phyloP scores from a whole-genome alignment of 2,888 invertebrate species.

The Drosophila histrio region DNA sequence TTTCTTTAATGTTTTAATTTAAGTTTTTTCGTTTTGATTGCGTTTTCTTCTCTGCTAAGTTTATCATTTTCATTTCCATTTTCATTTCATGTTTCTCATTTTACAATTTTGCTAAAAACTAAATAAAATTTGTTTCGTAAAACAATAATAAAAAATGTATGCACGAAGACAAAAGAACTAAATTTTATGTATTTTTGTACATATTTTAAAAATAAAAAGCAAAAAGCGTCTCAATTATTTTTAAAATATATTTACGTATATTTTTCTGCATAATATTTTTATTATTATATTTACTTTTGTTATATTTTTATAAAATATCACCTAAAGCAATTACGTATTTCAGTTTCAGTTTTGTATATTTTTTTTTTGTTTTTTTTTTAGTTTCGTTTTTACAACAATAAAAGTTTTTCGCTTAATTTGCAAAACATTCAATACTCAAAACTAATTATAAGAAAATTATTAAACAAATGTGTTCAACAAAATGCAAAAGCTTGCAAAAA shows the following conservation, averaged over 20 bases:
- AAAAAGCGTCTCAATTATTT: conserved; percentile 63
- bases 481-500: conserved; percentile 77
- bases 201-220: conserved; percentile 64
- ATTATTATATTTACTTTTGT: conserved; percentile 50
- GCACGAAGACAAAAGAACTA: conserved; percentile 56
- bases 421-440: conserved; percentile 65
- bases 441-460: conserved; percentile 65
- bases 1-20: conserved; percentile 38
- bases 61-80: conserved; percentile 12
- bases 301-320: conserved; percentile 81
- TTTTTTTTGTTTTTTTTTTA: conserved; percentile 42
- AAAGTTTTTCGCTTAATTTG: conserved; percentile 52
- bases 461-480: conserved; percentile 68
- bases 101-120: conserved; percentile 84
- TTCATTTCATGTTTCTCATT: conserved; percentile 75
- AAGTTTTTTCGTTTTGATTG: conserved; percentile 63
- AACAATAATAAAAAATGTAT: conserved; percentile 74
- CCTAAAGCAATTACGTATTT: conserved; percentile 84
- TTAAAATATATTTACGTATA: conserved; percentile 60
- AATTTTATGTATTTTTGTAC: conserved; percentile 44
- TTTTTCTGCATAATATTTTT: conserved; percentile 40
- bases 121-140: conserved; percentile 77
- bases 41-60: conserved; percentile 60
- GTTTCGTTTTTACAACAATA: conserved; percentile 64
- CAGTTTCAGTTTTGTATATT: conserved; percentile 78